Evolutionary conservation across 2,113 vertebrate genomes (phyloP).

Genomic region (Stegastes partitus): DNA sequence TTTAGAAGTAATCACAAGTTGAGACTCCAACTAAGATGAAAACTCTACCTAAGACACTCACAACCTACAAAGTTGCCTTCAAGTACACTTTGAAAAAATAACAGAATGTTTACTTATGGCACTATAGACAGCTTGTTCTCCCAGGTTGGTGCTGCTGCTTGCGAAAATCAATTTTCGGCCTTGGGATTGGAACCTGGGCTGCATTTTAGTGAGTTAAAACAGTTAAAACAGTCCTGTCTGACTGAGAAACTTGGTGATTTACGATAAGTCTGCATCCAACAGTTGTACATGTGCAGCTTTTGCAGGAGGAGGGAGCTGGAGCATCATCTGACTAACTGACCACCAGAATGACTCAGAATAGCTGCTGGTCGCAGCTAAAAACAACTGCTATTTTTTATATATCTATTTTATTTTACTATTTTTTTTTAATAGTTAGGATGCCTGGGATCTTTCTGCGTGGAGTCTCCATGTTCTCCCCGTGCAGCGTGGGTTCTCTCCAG

Average conservation of each 20-base stretch:
- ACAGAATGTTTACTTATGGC: conserved; percentile 27
- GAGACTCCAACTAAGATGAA: conserved; percentile 48
- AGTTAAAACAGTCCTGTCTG: background rate
- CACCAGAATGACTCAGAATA: conserved; percentile 42
- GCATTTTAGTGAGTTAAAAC: conserved; percentile 26
- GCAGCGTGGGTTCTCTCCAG: no score
- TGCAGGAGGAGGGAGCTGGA: background rate
- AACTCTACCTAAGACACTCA: conserved; percentile 25
- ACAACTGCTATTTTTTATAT: background rate
- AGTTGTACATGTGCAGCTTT: conserved; percentile 6
- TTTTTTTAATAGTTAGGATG: no score
- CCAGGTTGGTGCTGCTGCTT: conserved; percentile 23
- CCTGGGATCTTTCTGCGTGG: no score
- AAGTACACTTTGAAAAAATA: conserved; percentile 27
- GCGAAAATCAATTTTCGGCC: conserved; percentile 38
- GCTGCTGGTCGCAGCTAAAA: conserved; percentile 26
- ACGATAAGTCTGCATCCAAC: conserved; percentile 5
- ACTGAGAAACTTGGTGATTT: conserved; percentile 5
- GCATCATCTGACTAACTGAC: conserved; percentile 4
- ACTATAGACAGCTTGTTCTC: conserved; percentile 34
- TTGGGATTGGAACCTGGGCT: conserved; percentile 29
- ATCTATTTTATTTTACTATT: no score
- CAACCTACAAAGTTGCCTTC: conserved; percentile 36
- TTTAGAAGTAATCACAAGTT: conserved; percentile 38
- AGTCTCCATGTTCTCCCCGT: no score